phyloP scores from a whole-genome alignment of 2,888 invertebrate genomes.

The Dynastes maya region DNA sequence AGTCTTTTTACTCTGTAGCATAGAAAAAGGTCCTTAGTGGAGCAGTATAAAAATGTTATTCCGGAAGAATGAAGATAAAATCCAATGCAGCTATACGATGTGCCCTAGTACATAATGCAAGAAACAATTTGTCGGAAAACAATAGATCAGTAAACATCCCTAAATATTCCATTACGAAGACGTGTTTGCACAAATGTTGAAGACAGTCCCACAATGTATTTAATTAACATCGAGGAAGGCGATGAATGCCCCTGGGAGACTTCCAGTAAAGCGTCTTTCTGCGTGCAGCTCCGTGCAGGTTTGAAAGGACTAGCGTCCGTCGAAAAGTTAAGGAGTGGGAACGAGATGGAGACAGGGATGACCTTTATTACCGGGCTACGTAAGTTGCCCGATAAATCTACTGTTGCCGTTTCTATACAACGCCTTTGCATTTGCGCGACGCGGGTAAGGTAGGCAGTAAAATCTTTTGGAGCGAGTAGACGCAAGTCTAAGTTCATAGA shows the following conservation, averaged over 20 bases:
- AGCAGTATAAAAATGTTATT: no score
- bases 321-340: neutral
- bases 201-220: conserved; percentile 41
- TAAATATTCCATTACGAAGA: conserved; percentile 40
- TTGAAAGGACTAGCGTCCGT: neutral
- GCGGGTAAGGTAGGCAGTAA: neutral
- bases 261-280: neutral
- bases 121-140: conserved; percentile 33
- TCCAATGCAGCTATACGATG: neutral
- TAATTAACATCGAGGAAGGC: conserved; percentile 39
- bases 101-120: conserved; percentile 11
- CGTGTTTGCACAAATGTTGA: conserved; percentile 37
- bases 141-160: conserved; percentile 40
- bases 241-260: conserved; percentile 26
- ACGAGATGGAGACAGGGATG: neutral
- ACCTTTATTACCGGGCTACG: conserved; percentile 13
- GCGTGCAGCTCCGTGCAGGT: conserved; percentile 7
- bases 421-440: neutral
- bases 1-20: no score
- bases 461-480: conserved; percentile 5
- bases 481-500: conserved; percentile 17
- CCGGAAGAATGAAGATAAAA: conserved; percentile 7
- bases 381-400: conserved; percentile 16
- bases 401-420: conserved; percentile 7
- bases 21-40: no score